These are phyloP conservation scores for Polypedilum vanderplanki DNA, from an alignment of 1,140 invertebrate species.

Conservation along the genomic window DNA sequence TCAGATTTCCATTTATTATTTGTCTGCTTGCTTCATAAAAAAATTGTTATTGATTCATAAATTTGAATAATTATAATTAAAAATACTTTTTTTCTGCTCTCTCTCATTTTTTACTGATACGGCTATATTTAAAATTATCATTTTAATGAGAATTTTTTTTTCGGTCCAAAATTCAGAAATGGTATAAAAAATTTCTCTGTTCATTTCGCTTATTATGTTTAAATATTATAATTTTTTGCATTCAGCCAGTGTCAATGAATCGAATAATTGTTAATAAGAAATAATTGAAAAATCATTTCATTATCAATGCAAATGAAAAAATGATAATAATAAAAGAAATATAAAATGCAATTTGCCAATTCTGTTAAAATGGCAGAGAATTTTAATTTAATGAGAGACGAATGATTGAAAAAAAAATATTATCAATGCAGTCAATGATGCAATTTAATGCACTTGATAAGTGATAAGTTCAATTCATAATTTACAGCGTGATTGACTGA, in stretches of 20 bases:
- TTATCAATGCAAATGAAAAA: conserved; percentile 4
- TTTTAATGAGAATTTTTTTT: conserved; percentile 26
- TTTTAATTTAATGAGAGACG: background rate
- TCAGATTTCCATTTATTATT: conserved; percentile 28
- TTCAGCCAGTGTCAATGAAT: conserved; percentile 7
- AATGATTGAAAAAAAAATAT: background rate
- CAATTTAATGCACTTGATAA: background rate
- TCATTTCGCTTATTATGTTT: conserved; percentile 2
- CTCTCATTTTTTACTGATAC: background rate
- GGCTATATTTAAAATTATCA: conserved; percentile 22
- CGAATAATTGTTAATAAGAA: conserved; percentile 19
- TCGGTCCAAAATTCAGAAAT: background rate
- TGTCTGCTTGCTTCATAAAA: conserved; percentile 19
- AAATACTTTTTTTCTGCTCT: background rate
- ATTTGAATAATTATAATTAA: conserved; percentile 28
- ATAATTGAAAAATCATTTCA: conserved; percentile 15
- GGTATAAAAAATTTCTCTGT: background rate
- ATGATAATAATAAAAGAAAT: background rate
- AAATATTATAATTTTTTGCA: background rate
- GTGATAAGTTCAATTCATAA: no score
- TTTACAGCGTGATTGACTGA: no score
- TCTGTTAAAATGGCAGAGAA: background rate
- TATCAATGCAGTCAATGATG: background rate
- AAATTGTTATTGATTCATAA: conserved; percentile 27
- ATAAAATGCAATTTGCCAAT: conserved; percentile 18